These are phyloP conservation scores for Cliona cf. orientalis DNA, from an alignment of 37 sponge, comb jelly and placozoan species.

Conservation along the genomic window DNA sequence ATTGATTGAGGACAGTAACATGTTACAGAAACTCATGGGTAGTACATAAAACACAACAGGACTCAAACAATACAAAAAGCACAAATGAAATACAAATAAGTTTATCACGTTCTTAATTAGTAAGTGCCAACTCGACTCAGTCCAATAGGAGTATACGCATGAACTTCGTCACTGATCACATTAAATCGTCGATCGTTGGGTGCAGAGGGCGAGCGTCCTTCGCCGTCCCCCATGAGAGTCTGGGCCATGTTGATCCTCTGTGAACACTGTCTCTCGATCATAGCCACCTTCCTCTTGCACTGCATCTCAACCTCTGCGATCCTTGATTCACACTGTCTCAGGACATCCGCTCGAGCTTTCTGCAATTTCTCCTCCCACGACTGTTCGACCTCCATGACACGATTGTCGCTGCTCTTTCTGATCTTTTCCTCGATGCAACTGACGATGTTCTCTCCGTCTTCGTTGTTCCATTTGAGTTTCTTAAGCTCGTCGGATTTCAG, in stretches of 20 bases:
- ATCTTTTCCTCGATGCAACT: constrained; percentile 65
- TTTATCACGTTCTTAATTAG: no score
- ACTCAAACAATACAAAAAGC: no score
- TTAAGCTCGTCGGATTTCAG: constrained; percentile 44
- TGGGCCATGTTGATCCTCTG: constrained; percentile 11
- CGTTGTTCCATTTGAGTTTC: constrained; percentile 31
- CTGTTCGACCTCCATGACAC: constrained; percentile 37
- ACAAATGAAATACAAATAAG: no score
- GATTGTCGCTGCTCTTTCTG: constrained; percentile 41
- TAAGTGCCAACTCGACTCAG: no score
- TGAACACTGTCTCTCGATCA: constrained; percentile 53
- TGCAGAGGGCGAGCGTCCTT: constrained; percentile 4
- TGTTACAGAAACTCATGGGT: no score
- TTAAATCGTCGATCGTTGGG: no score
- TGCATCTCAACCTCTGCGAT: constrained; percentile 62
- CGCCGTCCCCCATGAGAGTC: background rate
- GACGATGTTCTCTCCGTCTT: constrained; percentile 49
- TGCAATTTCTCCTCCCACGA: constrained; percentile 64
- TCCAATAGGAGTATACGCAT: no score
- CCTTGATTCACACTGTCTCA: constrained; percentile 61
- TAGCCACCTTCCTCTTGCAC: constrained; percentile 30
- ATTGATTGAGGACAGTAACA: no score
- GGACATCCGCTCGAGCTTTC: constrained; percentile 52
- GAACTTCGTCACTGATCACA: no score
- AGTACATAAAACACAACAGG: no score